Conservation (phyloP, 2,888 invertebrate species). For the Bombylius major region DNA sequence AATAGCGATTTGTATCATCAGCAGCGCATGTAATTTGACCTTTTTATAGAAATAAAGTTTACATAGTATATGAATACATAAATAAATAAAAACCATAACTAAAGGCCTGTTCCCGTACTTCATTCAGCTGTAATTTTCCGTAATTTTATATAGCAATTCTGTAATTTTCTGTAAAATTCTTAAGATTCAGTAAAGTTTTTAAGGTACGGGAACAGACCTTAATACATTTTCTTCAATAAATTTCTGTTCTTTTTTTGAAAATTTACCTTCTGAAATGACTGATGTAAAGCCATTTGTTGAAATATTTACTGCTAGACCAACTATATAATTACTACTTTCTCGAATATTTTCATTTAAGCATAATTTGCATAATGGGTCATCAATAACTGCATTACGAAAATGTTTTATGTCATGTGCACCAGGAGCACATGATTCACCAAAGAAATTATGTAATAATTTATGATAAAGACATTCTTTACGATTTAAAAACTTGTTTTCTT, state of each 20-base stretch:
- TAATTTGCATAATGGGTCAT: slow-evolving; percentile 22
- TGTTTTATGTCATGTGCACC: slow-evolving; percentile 43
- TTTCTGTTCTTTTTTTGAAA: neutral
- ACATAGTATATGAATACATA: neutral
- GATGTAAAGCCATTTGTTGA: neutral
- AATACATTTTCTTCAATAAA: neutral
- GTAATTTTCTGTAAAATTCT: too few relatives aligned
- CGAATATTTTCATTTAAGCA: slow-evolving; percentile 15
- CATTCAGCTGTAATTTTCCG: too few relatives aligned
- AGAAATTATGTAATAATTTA: slow-evolving; percentile 41
- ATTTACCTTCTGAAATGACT: neutral
- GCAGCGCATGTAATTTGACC: slow-evolving; percentile 39
- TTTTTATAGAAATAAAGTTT: neutral
- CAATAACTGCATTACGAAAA: slow-evolving; percentile 22
- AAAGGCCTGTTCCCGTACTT: too few relatives aligned
- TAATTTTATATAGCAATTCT: too few relatives aligned
- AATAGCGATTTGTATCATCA: slow-evolving; percentile 42
- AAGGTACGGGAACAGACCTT: too few relatives aligned
- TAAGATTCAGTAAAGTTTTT: too few relatives aligned
- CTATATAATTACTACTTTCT: neutral
- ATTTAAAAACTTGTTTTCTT: slow-evolving; percentile 37
- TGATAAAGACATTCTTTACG: slow-evolving; percentile 45
- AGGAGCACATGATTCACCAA: slow-evolving; percentile 47
- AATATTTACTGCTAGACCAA: neutral
- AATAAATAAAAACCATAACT: neutral